Conservation (phyloP, 2,113 vertebrate genomes). For the Xyliphius kryptos region DNA sequence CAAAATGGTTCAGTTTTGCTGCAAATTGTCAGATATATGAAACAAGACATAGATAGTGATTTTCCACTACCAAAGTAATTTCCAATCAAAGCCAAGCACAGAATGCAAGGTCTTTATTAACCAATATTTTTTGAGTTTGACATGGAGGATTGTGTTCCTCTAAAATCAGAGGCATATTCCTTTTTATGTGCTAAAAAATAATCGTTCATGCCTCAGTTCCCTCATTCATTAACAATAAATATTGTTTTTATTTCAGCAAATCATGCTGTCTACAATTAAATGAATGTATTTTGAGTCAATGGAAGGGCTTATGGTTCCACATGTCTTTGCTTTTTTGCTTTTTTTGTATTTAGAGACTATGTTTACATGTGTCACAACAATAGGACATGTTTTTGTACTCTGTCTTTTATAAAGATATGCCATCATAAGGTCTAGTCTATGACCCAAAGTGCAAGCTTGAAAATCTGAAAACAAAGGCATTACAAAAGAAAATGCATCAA, state of each 20-base stretch:
- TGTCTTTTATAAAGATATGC: constrained; percentile 98
- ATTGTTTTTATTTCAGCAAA: constrained; percentile 34
- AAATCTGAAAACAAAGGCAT: constrained; percentile 71
- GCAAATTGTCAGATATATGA: constrained; percentile 16
- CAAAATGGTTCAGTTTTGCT: constrained; percentile 25
- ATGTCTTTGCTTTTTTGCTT: constrained; percentile 35
- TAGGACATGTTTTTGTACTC: constrained; percentile 57
- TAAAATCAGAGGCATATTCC: constrained; percentile 25
- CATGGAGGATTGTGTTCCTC: constrained; percentile 37
- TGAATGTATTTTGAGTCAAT: constrained; percentile 50
- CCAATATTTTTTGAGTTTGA: constrained; percentile 30
- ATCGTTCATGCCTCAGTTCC: constrained; percentile 31
- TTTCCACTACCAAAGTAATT: constrained; percentile 17
- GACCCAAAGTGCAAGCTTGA: constrained; percentile 89
- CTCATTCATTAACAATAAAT: constrained; percentile 36
- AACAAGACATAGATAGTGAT: neutral
- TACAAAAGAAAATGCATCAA: constrained; percentile 65
- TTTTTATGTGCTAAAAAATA: constrained; percentile 26
- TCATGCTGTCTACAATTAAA: constrained; percentile 38
- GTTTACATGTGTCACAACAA: constrained; percentile 52
- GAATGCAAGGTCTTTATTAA: constrained; percentile 33
- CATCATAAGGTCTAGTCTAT: constrained; percentile 67
- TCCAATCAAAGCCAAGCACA: constrained; percentile 43
- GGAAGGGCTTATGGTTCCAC: constrained; percentile 47
- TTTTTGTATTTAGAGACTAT: constrained; percentile 46